Percentiles rank a stretch among this genome's conserved stretches.
Conservation (phyloP, 2,797 vertebrate species). For the Chelmon rostratus region DNA sequence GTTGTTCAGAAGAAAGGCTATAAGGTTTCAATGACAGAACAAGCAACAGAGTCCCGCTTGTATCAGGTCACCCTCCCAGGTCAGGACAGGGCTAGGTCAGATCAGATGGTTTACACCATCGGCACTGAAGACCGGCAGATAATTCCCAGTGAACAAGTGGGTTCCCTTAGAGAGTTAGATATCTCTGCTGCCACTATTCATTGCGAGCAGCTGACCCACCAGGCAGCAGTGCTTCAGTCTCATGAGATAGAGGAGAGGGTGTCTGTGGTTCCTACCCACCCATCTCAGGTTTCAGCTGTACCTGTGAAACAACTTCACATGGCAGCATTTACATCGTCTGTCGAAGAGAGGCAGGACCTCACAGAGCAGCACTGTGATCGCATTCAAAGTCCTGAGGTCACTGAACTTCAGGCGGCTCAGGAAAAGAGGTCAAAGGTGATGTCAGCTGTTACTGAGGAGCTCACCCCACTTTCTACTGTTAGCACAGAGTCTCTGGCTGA, state of each 20-base stretch:
- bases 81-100: conserved; percentile 74
- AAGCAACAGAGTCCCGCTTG: conserved; percentile 87
- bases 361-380: conserved; percentile 86
- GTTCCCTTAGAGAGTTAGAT: conserved; percentile 77
- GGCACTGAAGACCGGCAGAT: conserved; percentile 87
- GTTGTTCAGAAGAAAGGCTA: conserved; percentile 83
- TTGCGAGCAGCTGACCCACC: conserved; percentile 84
- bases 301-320: conserved; percentile 82
- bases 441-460: conserved; percentile 85
- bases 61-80: conserved; percentile 88
- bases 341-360: conserved; percentile 85
- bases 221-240: conserved; percentile 84
- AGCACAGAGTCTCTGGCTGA: conserved; percentile 73
- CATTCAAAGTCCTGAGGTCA: conserved; percentile 84
- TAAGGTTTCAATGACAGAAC: conserved; percentile 83
- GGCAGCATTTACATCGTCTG: conserved; percentile 83
- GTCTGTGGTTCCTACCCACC: conserved; percentile 71
- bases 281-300: conserved; percentile 71
- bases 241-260: conserved; percentile 85
- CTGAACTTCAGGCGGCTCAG: conserved; percentile 72
- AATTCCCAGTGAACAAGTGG: conserved; percentile 85
- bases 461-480: conserved; percentile 79
- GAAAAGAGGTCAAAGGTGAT: conserved; percentile 79
- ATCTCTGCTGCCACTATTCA: conserved; percentile 85
- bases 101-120: conserved; percentile 89